These are phyloP conservation scores for Odontophorus gujanensis DNA, from an alignment of 2,113 vertebrate genomes.

Conservation along the genomic window DNA sequence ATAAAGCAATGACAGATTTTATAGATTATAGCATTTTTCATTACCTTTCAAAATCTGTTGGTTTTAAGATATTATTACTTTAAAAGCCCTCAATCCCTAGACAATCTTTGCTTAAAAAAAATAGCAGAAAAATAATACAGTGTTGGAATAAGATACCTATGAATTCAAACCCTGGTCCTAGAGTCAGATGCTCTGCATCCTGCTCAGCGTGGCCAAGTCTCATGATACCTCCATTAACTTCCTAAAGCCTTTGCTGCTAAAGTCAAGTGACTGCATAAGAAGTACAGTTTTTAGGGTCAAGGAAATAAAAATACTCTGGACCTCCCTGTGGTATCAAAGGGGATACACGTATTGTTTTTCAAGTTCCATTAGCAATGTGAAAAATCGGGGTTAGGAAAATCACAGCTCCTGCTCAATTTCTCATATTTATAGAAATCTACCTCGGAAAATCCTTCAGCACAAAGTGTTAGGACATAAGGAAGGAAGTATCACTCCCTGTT, in stretches of 20 bases:
- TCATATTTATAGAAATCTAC: neutral
- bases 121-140: neutral
- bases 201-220: neutral
- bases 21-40: neutral
- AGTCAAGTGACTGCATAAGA: neutral
- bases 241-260: neutral
- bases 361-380: neutral
- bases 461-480: neutral
- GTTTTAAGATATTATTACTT: neutral
- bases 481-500: neutral
- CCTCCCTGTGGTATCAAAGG: neutral
- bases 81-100: neutral
- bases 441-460: neutral
- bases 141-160: neutral
- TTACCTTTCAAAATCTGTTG: neutral
- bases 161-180: neutral
- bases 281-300: neutral
- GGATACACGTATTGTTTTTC: accelerated
- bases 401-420: neutral
- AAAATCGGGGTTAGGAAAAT: neutral
- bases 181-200: neutral
- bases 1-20: neutral
- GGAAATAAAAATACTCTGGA: neutral
- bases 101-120: neutral
- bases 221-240: neutral